These are phyloP conservation scores for Spodoptera litura DNA, from an alignment of 1,140 invertebrate species.

Conservation along the genomic window DNA sequence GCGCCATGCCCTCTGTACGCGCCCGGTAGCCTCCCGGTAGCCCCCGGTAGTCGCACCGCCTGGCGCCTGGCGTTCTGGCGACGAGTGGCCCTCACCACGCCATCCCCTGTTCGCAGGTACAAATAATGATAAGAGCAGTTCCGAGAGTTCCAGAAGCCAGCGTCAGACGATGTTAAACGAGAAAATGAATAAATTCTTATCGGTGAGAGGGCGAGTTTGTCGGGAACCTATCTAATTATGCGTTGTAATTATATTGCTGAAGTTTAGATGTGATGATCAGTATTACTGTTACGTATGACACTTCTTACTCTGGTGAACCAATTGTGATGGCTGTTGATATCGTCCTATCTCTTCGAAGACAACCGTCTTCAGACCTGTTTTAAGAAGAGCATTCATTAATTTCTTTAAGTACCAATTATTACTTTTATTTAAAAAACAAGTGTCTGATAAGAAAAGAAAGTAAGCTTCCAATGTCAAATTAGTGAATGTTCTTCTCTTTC, in stretches of 20 bases:
- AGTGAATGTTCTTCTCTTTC: constrained; percentile 54
- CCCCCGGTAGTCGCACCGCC: constrained; percentile 30
- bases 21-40: constrained; percentile 64
- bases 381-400: constrained; percentile 52
- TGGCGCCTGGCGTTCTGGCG: constrained; percentile 38
- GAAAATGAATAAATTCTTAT: constrained; percentile 97
- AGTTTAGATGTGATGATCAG: constrained; percentile 76
- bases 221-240: constrained; percentile 64
- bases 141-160: constrained; percentile 89
- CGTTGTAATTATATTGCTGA: constrained; percentile 80
- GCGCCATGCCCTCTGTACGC: constrained; percentile 60
- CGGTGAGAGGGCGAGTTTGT: constrained; percentile 89
- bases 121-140: constrained; percentile 87
- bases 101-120: constrained; percentile 77
- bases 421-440: background rate
- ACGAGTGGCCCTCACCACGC: constrained; percentile 58
- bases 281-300: constrained; percentile 73
- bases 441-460: too few species aligned
- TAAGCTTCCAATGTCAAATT: background rate
- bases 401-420: background rate
- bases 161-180: constrained; percentile 95
- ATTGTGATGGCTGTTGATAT: constrained; percentile 72
- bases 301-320: constrained; percentile 75
- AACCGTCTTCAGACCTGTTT: constrained; percentile 44
- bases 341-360: constrained; percentile 54